A percentile compares a stretch with the other conserved stretches of the same genome.
These are phyloP conservation scores for Tipula lateralis DNA, from an alignment of 2,888 invertebrate genomes.

Conservation along the genomic window DNA sequence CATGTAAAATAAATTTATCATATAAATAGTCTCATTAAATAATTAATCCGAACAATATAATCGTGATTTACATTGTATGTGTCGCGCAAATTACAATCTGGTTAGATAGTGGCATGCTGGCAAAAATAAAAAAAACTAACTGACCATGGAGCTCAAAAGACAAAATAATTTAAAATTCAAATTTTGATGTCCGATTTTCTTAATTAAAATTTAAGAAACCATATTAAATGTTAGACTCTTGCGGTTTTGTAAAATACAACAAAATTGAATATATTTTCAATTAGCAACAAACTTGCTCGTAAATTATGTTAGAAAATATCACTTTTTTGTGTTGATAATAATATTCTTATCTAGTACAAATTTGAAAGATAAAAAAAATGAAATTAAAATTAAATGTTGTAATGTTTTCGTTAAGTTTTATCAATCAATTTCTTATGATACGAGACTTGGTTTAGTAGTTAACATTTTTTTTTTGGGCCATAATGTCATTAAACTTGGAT, in stretches of 20 bases:
- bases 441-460: background rate
- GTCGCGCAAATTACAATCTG: background rate
- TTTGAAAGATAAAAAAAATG: background rate
- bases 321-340: background rate
- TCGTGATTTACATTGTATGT: background rate
- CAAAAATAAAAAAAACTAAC: background rate
- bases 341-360: background rate
- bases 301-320: background rate
- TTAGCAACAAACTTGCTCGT: conserved; percentile 11
- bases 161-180: background rate
- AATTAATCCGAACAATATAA: background rate
- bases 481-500: background rate
- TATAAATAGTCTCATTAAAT: background rate
- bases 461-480: background rate
- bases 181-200: background rate
- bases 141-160: background rate
- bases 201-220: background rate
- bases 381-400: background rate
- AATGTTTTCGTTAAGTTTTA: background rate
- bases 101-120: background rate
- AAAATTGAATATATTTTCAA: background rate
- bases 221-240: background rate
- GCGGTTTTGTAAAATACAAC: background rate
- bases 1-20: too few relatives aligned
- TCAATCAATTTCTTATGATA: conserved; percentile 19